These are phyloP conservation scores for Lethenteron reissneri DNA, from an alignment of 2,113 vertebrate genomes.

Conservation along the genomic window DNA sequence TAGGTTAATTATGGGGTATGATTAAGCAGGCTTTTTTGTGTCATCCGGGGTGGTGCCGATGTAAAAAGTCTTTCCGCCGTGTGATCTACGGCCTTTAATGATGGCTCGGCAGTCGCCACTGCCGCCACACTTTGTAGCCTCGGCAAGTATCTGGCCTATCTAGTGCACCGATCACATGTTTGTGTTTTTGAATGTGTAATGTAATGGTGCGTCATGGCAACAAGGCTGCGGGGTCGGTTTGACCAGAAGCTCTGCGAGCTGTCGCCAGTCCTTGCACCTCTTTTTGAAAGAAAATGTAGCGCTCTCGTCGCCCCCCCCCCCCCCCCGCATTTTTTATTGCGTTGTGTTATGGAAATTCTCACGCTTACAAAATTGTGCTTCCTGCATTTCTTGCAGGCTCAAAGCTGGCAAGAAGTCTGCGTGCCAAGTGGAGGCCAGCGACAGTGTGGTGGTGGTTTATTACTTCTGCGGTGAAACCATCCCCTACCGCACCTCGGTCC, in stretches of 20 bases:
- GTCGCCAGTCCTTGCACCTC: background rate
- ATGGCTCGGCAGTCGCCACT: background rate
- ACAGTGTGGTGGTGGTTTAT: background rate
- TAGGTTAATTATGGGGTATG: constrained; percentile 4
- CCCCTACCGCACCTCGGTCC: background rate
- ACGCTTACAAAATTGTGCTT: background rate
- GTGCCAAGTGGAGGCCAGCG: background rate
- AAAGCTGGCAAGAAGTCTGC: background rate
- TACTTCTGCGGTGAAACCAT: constrained; percentile 5
- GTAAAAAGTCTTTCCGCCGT: background rate
- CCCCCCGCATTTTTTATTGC: background rate
- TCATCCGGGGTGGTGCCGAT: background rate
- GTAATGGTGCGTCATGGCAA: background rate
- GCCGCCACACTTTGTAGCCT: background rate
- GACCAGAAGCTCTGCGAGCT: background rate
- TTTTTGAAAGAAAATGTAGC: no score
- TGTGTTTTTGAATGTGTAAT: background rate
- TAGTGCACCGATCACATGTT: background rate
- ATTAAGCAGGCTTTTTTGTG: constrained; percentile 3
- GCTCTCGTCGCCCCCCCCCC: background rate
- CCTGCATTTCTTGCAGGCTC: no score
- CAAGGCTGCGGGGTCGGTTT: background rate
- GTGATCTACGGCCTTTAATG: constrained; percentile 1
- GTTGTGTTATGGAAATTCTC: background rate
- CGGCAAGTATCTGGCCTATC: background rate